Evolutionary conservation across 2,113 vertebrate species (phyloP).

Genomic region (Cochlearius cochlearius): DNA sequence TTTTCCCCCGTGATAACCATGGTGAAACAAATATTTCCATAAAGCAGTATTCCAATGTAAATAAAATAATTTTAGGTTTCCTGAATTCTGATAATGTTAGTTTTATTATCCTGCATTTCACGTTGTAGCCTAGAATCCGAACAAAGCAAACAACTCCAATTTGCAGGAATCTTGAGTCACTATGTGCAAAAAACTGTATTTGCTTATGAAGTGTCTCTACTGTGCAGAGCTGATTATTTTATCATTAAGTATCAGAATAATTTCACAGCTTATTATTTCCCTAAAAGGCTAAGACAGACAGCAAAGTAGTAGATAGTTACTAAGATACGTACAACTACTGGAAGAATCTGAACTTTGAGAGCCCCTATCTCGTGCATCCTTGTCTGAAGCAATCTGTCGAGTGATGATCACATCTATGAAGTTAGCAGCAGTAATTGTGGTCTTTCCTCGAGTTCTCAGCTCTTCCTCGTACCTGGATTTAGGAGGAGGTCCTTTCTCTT

Average conservation of each 20-base stretch:
- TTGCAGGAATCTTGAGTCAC: neutral
- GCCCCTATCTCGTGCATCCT: constrained; percentile 91
- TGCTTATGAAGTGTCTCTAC: neutral
- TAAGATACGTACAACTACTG: constrained; percentile 87
- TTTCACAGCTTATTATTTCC: neutral
- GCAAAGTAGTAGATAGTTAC: constrained; percentile 29
- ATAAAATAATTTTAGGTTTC: neutral
- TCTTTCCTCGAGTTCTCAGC: constrained; percentile 94
- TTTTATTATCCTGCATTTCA: neutral
- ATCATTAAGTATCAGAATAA: neutral
- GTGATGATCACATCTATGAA: constrained; percentile 99
- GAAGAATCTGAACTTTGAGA: constrained; percentile 96
- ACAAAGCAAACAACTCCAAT: neutral
- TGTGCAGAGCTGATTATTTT: neutral
- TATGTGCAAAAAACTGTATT: neutral
- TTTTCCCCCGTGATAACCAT: neutral
- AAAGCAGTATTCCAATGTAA: neutral
- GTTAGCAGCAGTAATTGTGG: constrained; percentile 96
- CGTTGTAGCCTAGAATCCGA: neutral
- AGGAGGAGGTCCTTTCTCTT: constrained; percentile 90
- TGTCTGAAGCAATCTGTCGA: constrained; percentile 95
- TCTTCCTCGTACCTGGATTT: constrained; percentile 98
- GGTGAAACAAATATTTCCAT: neutral
- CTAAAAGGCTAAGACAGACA: constrained; percentile 37
- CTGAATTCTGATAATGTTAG: neutral